Conservation (phyloP, 1,140 invertebrate genomes). For the Callitettix versicolor region DNA sequence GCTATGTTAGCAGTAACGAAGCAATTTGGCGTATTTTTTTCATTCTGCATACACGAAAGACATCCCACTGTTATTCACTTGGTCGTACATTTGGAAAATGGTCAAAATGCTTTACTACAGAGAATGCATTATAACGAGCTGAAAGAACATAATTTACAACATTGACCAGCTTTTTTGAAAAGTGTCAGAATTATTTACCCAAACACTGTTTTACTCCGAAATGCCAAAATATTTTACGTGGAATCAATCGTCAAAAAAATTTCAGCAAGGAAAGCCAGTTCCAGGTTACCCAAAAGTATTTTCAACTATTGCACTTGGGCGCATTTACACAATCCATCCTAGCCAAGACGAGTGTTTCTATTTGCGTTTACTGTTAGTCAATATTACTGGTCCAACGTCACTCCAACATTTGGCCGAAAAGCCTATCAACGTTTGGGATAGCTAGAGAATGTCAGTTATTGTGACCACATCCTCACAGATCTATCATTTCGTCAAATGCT, state of each 20-base stretch:
- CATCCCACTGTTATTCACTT: constrained; percentile 30
- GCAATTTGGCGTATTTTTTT: constrained; percentile 35
- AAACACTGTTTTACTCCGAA: constrained; percentile 26
- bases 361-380: constrained; percentile 33
- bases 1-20: constrained; percentile 36
- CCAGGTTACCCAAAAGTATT: constrained; percentile 23
- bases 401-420: constrained; percentile 30
- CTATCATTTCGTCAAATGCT: neutral
- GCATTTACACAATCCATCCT: constrained; percentile 33
- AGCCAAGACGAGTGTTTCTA: constrained; percentile 33
- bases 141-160: constrained; percentile 30
- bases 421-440: constrained; percentile 27
- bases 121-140: constrained; percentile 23
- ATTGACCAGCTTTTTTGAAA: constrained; percentile 32
- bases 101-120: constrained; percentile 26
- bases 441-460: constrained; percentile 30
- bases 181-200: constrained; percentile 30
- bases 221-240: constrained; percentile 30
- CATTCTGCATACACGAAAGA: constrained; percentile 29
- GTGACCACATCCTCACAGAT: constrained; percentile 18
- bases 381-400: constrained; percentile 33
- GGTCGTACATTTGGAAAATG: constrained; percentile 29
- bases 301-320: constrained; percentile 26
- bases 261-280: constrained; percentile 23
- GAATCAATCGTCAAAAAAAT: constrained; percentile 21